Conservation (phyloP, 2,113 vertebrate species). For the Edolisoma coerulescens region DNA sequence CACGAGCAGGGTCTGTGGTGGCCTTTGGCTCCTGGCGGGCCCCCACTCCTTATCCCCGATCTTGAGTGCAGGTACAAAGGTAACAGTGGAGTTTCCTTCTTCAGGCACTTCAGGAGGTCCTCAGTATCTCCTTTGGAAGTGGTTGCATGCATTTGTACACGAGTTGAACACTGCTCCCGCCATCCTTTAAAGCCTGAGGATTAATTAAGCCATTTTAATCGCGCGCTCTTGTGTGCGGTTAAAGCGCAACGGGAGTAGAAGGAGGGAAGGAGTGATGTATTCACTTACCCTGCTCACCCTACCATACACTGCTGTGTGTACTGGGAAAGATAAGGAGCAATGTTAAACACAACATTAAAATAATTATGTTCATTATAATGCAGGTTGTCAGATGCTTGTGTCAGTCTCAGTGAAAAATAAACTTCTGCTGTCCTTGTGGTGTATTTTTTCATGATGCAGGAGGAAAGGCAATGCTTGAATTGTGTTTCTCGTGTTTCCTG, state of each 20-base stretch:
- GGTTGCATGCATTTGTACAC: not conserved
- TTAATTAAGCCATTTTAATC: not conserved
- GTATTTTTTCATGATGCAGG: not conserved
- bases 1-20: rapidly evolving
- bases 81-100: not conserved
- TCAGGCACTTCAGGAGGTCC: not conserved
- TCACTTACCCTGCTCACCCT: not conserved
- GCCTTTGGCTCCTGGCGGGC: not conserved
- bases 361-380: not conserved
- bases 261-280: not conserved
- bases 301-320: not conserved
- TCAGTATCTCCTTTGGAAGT: not conserved
- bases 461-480: not conserved
- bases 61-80: rapidly evolving
- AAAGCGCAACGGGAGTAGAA: not conserved
- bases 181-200: not conserved
- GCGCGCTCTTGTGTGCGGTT: not conserved
- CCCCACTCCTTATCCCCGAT: rapidly evolving
- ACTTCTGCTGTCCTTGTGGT: not conserved
- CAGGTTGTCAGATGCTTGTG: not conserved
- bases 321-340: not conserved
- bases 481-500: not conserved
- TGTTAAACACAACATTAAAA: not conserved
- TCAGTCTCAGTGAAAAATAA: not conserved
- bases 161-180: not conserved